Conservation (phyloP, 2,888 invertebrate species). For the Eulithis testata region DNA sequence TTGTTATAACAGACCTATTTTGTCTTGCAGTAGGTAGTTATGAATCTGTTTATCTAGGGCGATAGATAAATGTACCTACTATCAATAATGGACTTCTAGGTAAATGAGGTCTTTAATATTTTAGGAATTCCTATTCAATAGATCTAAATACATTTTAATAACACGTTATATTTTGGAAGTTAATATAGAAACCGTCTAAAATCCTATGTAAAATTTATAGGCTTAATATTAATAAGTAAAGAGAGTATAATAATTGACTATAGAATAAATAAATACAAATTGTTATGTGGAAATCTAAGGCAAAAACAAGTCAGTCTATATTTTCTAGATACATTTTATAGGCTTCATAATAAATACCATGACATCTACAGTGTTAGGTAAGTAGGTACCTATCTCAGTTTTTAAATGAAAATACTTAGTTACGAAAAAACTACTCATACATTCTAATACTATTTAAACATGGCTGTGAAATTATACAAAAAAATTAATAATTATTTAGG, state of each 20-base stretch:
- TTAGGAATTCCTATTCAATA: slow-evolving; percentile 1
- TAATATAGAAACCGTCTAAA: slow-evolving; percentile 37
- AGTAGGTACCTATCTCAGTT: background rate
- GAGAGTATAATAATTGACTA: slow-evolving; percentile 43
- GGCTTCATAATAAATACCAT: slow-evolving; percentile 6
- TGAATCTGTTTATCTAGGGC: no score
- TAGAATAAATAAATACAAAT: slow-evolving; percentile 37
- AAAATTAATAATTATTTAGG: slow-evolving; percentile 3
- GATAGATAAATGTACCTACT: no score
- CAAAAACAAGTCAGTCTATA: slow-evolving; percentile 61
- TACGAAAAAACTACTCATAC: background rate
- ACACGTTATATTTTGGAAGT: slow-evolving; percentile 30
- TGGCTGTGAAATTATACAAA: slow-evolving; percentile 15
- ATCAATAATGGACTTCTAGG: no score
- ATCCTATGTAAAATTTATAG: slow-evolving; percentile 25
- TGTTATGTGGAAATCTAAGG: slow-evolving; percentile 44
- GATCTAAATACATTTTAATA: slow-evolving; percentile 16
- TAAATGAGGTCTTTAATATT: no score
- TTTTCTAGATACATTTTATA: slow-evolving; percentile 38
- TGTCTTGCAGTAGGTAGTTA: no score
- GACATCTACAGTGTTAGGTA: background rate
- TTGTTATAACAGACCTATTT: no score
- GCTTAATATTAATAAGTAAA: slow-evolving; percentile 5
- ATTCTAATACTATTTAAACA: slow-evolving; percentile 11
- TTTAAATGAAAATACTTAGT: background rate